A percentile compares a stretch with the other conserved stretches of the same genome.
phyloP scores from a whole-genome alignment of 2,888 invertebrate genomes.

The Corythucha ciliata region DNA sequence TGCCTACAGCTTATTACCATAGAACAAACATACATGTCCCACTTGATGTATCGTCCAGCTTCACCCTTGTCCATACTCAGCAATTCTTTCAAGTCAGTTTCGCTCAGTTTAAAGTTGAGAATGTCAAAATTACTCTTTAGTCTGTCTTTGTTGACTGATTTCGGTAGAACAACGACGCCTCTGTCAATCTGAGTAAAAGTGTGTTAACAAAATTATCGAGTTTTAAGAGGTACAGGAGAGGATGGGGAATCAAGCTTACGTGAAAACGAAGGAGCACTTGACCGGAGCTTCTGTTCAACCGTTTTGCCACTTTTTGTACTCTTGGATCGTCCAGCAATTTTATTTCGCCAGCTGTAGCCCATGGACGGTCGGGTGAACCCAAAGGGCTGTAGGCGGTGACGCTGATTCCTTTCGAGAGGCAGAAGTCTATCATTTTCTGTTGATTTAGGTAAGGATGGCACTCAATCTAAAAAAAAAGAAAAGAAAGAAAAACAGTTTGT shows the following conservation, averaged over 20 bases:
- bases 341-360: constrained; percentile 30
- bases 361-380: constrained; percentile 42
- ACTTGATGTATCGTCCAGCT: constrained; percentile 20
- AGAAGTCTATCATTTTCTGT: constrained; percentile 42
- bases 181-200: constrained; percentile 30
- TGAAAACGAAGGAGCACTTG: constrained; percentile 61
- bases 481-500: neutral
- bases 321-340: constrained; percentile 45
- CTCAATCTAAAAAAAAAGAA: constrained; percentile 40
- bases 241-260: constrained; percentile 39
- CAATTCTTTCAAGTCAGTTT: constrained; percentile 29
- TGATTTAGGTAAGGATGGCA: constrained; percentile 45
- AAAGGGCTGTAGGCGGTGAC: constrained; percentile 46
- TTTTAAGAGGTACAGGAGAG: neutral
- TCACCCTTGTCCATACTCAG: constrained; percentile 26
- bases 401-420: constrained; percentile 42
- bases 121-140: constrained; percentile 33
- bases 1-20: too few relatives aligned
- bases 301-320: constrained; percentile 51
- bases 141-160: constrained; percentile 32
- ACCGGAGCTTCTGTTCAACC: constrained; percentile 57
- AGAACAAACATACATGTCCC: too few relatives aligned
- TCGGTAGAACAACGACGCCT: constrained; percentile 33
- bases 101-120: constrained; percentile 31
- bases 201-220: neutral